A percentile compares a stretch with the other conserved stretches of the same genome.
phyloP scores from a whole-genome alignment of 2,113 vertebrate genomes.

The Copsychus sechellarum region DNA sequence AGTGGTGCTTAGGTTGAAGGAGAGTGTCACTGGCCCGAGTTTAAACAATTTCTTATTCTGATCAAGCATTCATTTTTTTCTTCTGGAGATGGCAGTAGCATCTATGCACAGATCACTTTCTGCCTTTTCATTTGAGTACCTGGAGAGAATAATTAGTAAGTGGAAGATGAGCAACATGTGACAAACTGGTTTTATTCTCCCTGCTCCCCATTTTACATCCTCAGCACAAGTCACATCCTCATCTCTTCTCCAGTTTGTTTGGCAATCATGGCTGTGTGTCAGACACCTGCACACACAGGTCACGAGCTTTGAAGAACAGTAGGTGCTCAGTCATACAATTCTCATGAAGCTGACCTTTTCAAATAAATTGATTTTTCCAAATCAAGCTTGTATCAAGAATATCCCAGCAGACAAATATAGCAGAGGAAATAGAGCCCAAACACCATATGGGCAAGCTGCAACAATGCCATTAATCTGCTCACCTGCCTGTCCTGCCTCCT shows the following conservation, averaged over 20 bases:
- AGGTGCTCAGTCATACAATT: neutral
- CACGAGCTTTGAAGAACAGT: neutral
- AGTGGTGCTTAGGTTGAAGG: neutral
- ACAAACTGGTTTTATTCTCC: neutral
- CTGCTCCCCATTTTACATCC: neutral
- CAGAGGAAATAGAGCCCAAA: neutral
- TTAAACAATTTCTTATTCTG: neutral
- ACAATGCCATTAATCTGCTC: constrained; percentile 1
- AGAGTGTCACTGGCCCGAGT: neutral
- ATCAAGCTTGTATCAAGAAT: neutral
- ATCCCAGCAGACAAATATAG: neutral
- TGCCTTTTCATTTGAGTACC: neutral
- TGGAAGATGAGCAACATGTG: neutral
- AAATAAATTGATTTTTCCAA: neutral
- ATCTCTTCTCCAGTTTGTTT: neutral
- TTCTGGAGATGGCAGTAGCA: neutral
- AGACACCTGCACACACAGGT: neutral
- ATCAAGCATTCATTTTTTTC: neutral
- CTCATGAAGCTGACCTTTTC: neutral
- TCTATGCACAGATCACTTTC: neutral
- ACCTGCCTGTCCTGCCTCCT: constrained; percentile 37
- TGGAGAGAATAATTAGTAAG: neutral
- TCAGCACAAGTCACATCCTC: neutral
- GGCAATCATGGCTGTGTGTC: neutral
- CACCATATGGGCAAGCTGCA: constrained; percentile 23